Evolutionary conservation across 2,797 vertebrate genomes (phyloP), one percentile per base, ranked within the genome.

Genomic region (Falco berigora): DNA sequence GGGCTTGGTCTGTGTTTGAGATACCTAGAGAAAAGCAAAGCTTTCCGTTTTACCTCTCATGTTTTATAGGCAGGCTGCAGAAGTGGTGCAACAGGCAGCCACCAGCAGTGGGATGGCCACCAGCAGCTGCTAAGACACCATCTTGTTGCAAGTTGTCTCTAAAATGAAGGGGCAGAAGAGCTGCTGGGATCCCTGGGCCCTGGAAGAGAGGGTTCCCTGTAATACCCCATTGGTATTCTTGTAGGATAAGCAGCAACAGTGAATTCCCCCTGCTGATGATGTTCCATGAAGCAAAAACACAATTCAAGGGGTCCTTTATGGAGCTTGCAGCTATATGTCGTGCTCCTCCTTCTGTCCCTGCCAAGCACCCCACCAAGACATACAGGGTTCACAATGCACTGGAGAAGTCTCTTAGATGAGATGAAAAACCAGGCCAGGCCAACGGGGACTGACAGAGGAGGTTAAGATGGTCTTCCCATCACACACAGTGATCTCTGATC

Each of bases 1-100:
- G 6, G 99, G 99, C 92, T 97, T 98, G 75, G 98, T 98, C 27
- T 98, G 98, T 0, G 21, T 93, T 73, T 96, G 95, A 55, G 93
- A 97, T 4, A 84, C 88, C 97, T 98, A n/a, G 32, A 73, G 32
- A 30, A 92, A 81, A 88, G 46, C 32, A 96, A 88, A 89, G 47
- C 24, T 38, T 77, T 66, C 1, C 1, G 58, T 23, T 92, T 85
- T 64, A 77, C 9, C 24, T 42, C 71, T 79, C 2, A 0, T 25
- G 19, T 7, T 94, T 52, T 17, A 47, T 2, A 8, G 55, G 40
- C 28, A 87, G 49, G 73, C 23, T 75, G 75, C 50, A 82, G 46
- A 73, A 91, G 42, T 5, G 21, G 21, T 40, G 46, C 40, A 67
- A 74, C 12, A 67, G 47, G 23, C 23, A 52, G 32, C 10, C 63